Evolutionary conservation across 2,888 invertebrate species (phyloP).

Genomic region (Neoaliturus tenellus): DNA sequence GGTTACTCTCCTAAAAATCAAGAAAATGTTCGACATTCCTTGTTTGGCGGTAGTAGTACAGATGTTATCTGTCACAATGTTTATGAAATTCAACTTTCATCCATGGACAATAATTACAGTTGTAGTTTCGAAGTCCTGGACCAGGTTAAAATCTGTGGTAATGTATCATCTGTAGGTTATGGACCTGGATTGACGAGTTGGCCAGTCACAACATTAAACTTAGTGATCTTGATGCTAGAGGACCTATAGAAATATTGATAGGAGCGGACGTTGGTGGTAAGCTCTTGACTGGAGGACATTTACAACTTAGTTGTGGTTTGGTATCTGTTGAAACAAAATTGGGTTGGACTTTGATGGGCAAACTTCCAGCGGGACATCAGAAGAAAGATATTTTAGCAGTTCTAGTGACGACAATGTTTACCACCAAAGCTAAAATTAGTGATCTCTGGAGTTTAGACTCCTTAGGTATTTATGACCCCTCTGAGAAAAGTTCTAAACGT

Average conservation of each 20-base stretch:
- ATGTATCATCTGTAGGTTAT: neutral
- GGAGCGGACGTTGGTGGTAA: neutral
- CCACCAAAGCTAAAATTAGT: neutral
- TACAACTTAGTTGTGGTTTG: neutral
- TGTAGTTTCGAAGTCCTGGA: neutral
- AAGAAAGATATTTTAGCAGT: neutral
- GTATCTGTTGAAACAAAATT: neutral
- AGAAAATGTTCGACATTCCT: conserved; percentile 12
- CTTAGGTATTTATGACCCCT: neutral
- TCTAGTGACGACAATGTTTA: neutral
- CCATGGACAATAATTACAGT: neutral
- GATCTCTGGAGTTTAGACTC: neutral
- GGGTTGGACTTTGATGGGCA: conserved; percentile 21
- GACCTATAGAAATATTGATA: conserved; percentile 12
- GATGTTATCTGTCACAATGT: neutral
- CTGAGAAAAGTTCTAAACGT: neutral
- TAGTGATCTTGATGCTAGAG: neutral
- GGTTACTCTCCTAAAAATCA: neutral
- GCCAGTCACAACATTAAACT: neutral
- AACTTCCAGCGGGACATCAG: neutral
- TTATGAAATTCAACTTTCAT: neutral
- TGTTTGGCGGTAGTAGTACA: conserved; percentile 10
- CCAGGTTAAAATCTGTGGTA: neutral
- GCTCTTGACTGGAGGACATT: neutral
- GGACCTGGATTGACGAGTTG: conserved; percentile 19